Conservation (phyloP, 1,140 invertebrate species). For the Dermatophagoides farinae region DNA sequence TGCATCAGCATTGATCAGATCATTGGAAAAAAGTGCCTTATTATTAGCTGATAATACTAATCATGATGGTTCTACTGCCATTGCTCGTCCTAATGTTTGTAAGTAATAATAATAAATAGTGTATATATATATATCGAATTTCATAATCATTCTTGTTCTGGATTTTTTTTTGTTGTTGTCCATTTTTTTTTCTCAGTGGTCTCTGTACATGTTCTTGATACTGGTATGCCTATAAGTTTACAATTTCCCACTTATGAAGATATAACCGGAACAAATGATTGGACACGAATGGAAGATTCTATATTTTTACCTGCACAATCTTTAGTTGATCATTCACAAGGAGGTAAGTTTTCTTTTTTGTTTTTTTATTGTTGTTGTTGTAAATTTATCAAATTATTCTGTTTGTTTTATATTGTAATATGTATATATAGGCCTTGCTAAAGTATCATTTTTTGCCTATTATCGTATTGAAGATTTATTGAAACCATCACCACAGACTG, state of each 20-base stretch:
- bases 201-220: slow-evolving; percentile 16
- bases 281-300: slow-evolving; percentile 17
- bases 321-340: slow-evolving; percentile 17
- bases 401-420: not conserved
- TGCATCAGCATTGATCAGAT: slow-evolving; percentile 59
- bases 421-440: slow-evolving; percentile 16
- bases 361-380: slow-evolving; percentile 25
- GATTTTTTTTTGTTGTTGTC: not conserved
- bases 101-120: slow-evolving; percentile 29
- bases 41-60: slow-evolving; percentile 63
- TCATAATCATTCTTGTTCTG: not conserved
- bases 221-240: slow-evolving; percentile 9
- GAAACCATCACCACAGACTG: slow-evolving; percentile 12
- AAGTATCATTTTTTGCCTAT: slow-evolving; percentile 18
- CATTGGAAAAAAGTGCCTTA: slow-evolving; percentile 76
- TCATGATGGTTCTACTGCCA: slow-evolving; percentile 55
- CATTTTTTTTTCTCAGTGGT: slow-evolving; percentile 12
- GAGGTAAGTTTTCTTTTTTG: no score
- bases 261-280: slow-evolving; percentile 11
- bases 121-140: not conserved
- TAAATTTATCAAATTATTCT: not conserved
- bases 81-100: slow-evolving; percentile 64
- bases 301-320: slow-evolving; percentile 18
- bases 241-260: slow-evolving; percentile 14
- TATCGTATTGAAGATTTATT: slow-evolving; percentile 16